Base-by-base conservation (phyloP, 2,888 invertebrate genomes). In the Drosophila monieri region DNA sequence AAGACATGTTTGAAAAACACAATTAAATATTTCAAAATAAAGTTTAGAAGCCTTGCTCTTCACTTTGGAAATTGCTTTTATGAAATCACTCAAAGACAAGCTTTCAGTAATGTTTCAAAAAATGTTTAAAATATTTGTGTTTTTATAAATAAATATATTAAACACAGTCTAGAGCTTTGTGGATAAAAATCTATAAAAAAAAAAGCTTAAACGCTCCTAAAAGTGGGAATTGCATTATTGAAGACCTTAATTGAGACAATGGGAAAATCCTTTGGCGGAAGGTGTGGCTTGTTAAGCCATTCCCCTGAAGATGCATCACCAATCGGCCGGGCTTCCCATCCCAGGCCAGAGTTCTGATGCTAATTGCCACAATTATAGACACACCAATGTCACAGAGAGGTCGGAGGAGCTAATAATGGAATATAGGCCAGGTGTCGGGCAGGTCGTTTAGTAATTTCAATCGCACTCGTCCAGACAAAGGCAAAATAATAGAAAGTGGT, bases 391-490 rank as follows among this genome's bases (percentile, higher is more conserved):
- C 32, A 32, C 9, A 27, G 21, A 66, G 37, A 52, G 30, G 49
- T 27, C 27, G 21, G 3, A 18, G 12, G 23, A 27, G 15, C 47
- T 72, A 69, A 72, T 48, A 72, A 51, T 72, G 69, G 73, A 69
- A 69, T 54, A 62, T 12, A n/a, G 49, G 44, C 73, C 69, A 69
- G 73, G 73, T 69, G 69, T 51, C 64, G 73, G 39, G 32, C 8
- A 53, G 43, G 32, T 46, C 53, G 27, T 37, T 21, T 49, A 21
- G 21, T 5, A 49, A 46, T 21, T 60, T 21, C 73, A 61, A 30
- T 46, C 49, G 27, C 43, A 47, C 37, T 48, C 37, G 9, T 51
- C 46, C 4, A 65, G 47, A 8, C 44, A 37, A 37, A 25, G 35
- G 10, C 9, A 37, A 35, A 18, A 41, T 6, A 41, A 25, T 15